Base-by-base conservation (phyloP, 2,888 invertebrate species). In the Drymonia ruficornis region DNA sequence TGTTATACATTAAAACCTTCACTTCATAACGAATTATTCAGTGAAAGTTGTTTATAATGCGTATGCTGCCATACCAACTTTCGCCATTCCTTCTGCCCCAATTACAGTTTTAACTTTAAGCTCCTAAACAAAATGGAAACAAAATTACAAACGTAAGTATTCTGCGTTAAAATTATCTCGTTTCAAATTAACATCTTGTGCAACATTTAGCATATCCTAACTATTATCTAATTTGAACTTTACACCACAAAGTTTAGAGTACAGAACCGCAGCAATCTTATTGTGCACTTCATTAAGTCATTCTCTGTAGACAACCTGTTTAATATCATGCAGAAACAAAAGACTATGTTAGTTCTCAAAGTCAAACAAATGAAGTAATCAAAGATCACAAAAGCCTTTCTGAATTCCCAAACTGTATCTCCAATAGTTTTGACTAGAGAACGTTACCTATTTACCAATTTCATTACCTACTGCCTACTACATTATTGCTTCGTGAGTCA, bases 41-140 rank as follows among this genome's bases (percentile, higher is more conserved):
- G 45, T 28, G 45, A 45, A 38, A 42, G 42, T 15, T 31, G 29
- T n/a, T 43, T 18, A 6, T n/a, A 61, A 50, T 23, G 23, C 23
- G 7, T 1, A 57, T 62, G 52, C 11, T 23, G 52, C 44, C n/a
- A 5, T 38, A n/a, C 29, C 34, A 38, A 65, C 65, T 67, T 63
- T 65, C 63, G 43, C 54, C 19, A 38, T 46, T 28, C 42, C 28
- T 28, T 23, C 31, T 62, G 46, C 53, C 59, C 49, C 50, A 63
- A 54, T 55, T 16, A 42, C 19, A n/a, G n/a, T n/a, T n/a, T n/a
- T n/a, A n/a, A n/a, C n/a, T n/a, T n/a, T n/a, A n/a, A n/a, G n/a
- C n/a, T n/a, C n/a, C n/a, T n/a, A n/a, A n/a, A n/a, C n/a, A n/a
- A n/a, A n/a, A n/a, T n/a, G n/a, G n/a, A n/a, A n/a, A n/a, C n/a